Evolutionary conservation across 2,797 vertebrate genomes (phyloP), one percentile per base, ranked within the genome.

Genomic region (Gymnothorax reevesii): DNA sequence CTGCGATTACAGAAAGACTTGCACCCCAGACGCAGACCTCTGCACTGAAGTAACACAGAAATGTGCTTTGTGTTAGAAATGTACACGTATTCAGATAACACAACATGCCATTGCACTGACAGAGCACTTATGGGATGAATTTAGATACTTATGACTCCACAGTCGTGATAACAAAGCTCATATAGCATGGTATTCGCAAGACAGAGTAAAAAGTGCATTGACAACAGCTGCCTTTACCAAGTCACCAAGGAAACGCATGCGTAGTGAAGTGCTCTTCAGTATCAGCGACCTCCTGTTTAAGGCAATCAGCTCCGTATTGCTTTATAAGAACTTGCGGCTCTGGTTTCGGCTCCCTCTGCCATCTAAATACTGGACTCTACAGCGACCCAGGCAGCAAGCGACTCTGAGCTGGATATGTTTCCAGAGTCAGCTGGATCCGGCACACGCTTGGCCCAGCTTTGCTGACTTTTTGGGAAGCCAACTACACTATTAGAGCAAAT

Each of bases 1-100:
- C 95, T 96, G 96, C 95, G 95, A 73, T 71, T 84, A 54, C 55
- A 71, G 57, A 84, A 73, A 55, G 54, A 69, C 25, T 8, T 25
- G 52, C 5, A 57, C 57, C 22, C 27, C 22, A 66, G 22, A 71
- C 49, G 27, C 22, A 66, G 22, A 71, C 49, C 83, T 54, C 49
- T 52, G 3, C 17, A 25, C 62, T 33, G 13, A 55, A 71, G 55
- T 27, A 84, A 84, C 6, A 49, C 52, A 22, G 64, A 33, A 73
- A 33, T 55, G 54, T 84, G 83, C 8, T 84, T 66, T 57, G 2
- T 25, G 69, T 71, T 84, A 84, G 22, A 71, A 42, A 7, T 55
- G 27, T 55, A 57, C 54, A 33, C 71, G n/a, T 84, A 55, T 55
- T 69, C 83, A 62, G 57, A 62, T 42, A 60, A 62, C 22, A 15